Percentiles rank a stretch among this genome's conserved stretches.
phyloP scores from a whole-genome alignment of 2,888 invertebrate species.

The Omphaloscelis lunosa region DNA sequence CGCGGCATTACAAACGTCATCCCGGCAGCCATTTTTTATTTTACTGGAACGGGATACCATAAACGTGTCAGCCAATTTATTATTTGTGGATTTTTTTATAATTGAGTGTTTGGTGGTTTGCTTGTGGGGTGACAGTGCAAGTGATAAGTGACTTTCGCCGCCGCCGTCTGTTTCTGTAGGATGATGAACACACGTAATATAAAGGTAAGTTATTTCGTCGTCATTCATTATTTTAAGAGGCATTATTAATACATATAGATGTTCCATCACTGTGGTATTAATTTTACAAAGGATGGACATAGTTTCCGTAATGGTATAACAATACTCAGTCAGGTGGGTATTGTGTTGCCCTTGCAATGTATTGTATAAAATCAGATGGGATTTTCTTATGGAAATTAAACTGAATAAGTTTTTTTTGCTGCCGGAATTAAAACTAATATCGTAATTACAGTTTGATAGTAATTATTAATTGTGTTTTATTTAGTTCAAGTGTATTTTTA shows the following conservation, averaged over 20 bases:
- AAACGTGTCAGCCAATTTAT: conserved; percentile 39
- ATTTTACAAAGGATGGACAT: background rate
- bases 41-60: conserved; percentile 52
- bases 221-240: conserved; percentile 8
- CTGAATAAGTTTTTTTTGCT: background rate
- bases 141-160: conserved; percentile 85
- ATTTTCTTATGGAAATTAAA: background rate
- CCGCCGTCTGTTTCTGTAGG: conserved; percentile 77
- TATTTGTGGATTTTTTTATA: conserved; percentile 65
- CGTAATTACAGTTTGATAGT: background rate
- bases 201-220: conserved; percentile 75
- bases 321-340: background rate
- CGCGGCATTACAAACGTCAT: conserved; percentile 73
- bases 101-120: conserved; percentile 67
- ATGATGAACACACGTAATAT: conserved; percentile 84
- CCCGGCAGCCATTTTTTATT: conserved; percentile 44
- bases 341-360: background rate
- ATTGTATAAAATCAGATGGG: background rate
- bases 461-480: background rate
- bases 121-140: conserved; percentile 78
- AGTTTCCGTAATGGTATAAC: background rate
- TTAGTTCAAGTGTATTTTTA: background rate
- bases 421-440: background rate
- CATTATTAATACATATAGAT: background rate
- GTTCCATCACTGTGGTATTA: background rate